Percentiles rank a stretch among this genome's conserved stretches.
phyloP scores from a whole-genome alignment of 2,797 vertebrate species.

The Brotula barbata region DNA sequence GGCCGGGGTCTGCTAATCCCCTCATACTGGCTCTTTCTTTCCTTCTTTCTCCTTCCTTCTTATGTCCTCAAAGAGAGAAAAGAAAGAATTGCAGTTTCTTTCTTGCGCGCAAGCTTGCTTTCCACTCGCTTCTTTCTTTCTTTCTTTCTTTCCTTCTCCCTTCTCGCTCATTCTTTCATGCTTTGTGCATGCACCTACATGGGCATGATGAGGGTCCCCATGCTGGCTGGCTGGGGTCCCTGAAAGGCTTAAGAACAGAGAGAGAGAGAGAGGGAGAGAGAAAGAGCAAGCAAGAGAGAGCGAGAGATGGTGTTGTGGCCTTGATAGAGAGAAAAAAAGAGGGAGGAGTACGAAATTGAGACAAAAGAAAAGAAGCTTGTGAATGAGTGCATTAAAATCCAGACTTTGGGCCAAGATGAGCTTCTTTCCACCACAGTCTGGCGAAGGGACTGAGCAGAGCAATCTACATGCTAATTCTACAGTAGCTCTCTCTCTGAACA shows the following conservation, averaged over 20 bases:
- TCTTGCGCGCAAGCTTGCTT: slow-evolving; percentile 48
- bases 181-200: slow-evolving; percentile 77
- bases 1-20: slow-evolving; percentile 89
- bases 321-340: slow-evolving; percentile 60
- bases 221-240: slow-evolving; percentile 64
- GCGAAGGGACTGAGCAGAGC: slow-evolving; percentile 44
- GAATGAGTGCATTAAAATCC: slow-evolving; percentile 68
- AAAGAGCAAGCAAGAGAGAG: no score
- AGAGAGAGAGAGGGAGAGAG: slow-evolving; percentile 31
- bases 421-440: slow-evolving; percentile 48
- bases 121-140: slow-evolving; percentile 59
- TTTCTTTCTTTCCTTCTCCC: slow-evolving; percentile 67
- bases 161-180: slow-evolving; percentile 72
- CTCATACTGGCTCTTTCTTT: slow-evolving; percentile 85
- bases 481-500: slow-evolving; percentile 34
- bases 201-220: slow-evolving; percentile 76
- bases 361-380: slow-evolving; percentile 61
- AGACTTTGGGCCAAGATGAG: slow-evolving; percentile 54
- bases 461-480: slow-evolving; percentile 66
- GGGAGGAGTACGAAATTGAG: slow-evolving; percentile 65
- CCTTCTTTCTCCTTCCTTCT: slow-evolving; percentile 75
- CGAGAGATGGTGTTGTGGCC: slow-evolving; percentile 50
- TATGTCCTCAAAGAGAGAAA: slow-evolving; percentile 72
- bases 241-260: slow-evolving; percentile 69
- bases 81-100: slow-evolving; percentile 83